Conservation (phyloP, 2,113 vertebrate genomes). For the Nestor notabilis region DNA sequence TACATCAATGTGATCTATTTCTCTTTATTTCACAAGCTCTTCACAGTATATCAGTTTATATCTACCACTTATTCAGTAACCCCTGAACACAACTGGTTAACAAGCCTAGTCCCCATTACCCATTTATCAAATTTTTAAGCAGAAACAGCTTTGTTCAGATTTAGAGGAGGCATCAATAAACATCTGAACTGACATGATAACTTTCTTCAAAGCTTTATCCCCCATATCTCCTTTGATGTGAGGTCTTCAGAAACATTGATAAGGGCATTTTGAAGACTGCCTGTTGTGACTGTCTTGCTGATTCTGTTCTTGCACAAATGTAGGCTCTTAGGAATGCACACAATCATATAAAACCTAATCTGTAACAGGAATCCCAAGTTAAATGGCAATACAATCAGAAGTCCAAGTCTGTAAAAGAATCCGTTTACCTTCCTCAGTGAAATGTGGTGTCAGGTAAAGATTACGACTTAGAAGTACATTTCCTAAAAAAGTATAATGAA, state of each 20-base stretch:
- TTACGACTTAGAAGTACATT: not conserved
- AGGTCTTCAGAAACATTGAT: not conserved
- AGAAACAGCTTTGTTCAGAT: not conserved
- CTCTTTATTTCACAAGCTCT: not conserved
- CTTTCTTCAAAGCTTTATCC: not conserved
- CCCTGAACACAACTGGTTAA: not conserved
- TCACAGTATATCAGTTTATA: not conserved
- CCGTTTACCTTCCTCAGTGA: not conserved
- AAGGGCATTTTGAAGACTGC: not conserved
- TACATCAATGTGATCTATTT: not conserved
- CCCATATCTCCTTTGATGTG: not conserved
- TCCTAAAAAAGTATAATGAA: not conserved
- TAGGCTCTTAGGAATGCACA: not conserved
- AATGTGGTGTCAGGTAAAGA: not conserved
- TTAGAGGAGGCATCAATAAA: not conserved
- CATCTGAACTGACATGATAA: not conserved
- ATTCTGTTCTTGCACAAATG: not conserved
- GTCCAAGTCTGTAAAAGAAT: not conserved
- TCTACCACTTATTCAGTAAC: not conserved
- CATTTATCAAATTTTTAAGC: not conserved
- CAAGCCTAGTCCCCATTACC: not conserved
- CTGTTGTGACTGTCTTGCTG: accelerated
- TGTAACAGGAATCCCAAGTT: not conserved
- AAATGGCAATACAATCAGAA: not conserved
- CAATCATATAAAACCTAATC: not conserved